These are phyloP conservation scores for Urocynchramus pylzowi DNA, from an alignment of 2,113 vertebrate genomes.

Conservation along the genomic window DNA sequence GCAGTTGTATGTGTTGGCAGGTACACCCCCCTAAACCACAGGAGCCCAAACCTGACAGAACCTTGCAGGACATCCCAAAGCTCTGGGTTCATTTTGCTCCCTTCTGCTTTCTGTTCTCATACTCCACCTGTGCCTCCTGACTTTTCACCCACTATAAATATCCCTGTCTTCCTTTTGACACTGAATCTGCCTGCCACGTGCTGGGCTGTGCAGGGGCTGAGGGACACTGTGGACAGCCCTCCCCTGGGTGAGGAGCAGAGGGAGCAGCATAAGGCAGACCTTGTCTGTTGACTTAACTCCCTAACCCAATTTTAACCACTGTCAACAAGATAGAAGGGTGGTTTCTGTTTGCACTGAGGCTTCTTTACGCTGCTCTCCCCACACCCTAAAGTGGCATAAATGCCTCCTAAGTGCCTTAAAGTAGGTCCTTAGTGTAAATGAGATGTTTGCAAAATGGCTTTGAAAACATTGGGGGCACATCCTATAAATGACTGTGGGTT, in stretches of 20 bases:
- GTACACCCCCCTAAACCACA: neutral
- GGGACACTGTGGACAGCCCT: neutral
- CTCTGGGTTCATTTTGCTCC: neutral
- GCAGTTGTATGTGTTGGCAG: rapidly evolving
- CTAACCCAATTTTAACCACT: conserved; percentile 48
- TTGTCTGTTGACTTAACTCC: conserved; percentile 9
- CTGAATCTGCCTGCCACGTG: neutral
- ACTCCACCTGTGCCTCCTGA: neutral
- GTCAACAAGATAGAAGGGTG: conserved; percentile 55
- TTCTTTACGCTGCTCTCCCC: conserved; percentile 9
- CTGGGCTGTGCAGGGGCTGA: neutral
- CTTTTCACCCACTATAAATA: neutral
- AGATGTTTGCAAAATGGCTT: neutral
- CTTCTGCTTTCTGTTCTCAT: neutral
- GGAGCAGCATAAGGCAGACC: neutral
- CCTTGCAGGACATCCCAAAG: neutral
- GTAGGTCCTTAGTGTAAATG: conserved; percentile 7
- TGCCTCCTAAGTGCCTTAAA: conserved; percentile 45
- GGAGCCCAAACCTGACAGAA: neutral
- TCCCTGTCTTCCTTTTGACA: neutral
- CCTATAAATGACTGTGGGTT: conserved; percentile 37
- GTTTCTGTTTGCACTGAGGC: conserved; percentile 29
- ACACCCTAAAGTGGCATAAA: conserved; percentile 58
- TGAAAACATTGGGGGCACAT: neutral
- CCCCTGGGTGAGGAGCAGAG: neutral